Base-by-base conservation (phyloP, 2,888 invertebrate genomes). In the Melinaea marsaeus region DNA sequence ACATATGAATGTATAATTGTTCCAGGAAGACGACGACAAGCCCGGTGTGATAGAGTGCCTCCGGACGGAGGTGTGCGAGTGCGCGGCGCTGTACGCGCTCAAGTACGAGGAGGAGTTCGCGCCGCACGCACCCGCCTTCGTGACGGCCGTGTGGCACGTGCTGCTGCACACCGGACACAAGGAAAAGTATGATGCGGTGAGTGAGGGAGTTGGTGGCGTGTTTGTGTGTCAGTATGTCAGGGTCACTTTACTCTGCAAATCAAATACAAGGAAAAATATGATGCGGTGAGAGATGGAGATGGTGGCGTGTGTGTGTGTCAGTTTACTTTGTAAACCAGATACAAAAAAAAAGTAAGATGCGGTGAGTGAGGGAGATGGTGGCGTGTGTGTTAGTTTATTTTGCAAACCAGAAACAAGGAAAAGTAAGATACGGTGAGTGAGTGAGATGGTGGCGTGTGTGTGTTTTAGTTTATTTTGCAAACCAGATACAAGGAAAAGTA, bases 91-190 rank as follows among this genome's bases (percentile, higher is more conserved):
- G 62, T 99, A 99, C 85, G 98, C 99, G 0, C 96, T 98, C 76
- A 98, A 99, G 80, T 99, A 99, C 78, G 98, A 98, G 79, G 99
- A 99, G 84, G 99, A 99, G 81, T 99, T 99, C 84, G 93, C 94
- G 11, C 94, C 95, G 0, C 97, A 95, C 84, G 94, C 99, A 72
- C 95, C 96, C 0, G 93, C 93, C 63, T 99, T 99, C 90, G 98
- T 99, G n/a, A 96, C 95, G 0, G 96, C 96, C 58, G 95, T 98
- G 61, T 99, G 99, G 99, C 95, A 95, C 67, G 91, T 99, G 58
- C 90, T 99, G 56, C 95, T 97, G 13, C 93, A 94, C 35, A 97
- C 98, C 2, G 95, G 97, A 2, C 93, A 94, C 42, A 94, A 96
- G 80, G 93, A 96, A 1, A 98, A 97, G 91, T 98, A 95, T 81